Percentiles rank a stretch among this genome's conserved stretches.
Conservation (phyloP, 1,140 invertebrate genomes). For the Ylistrum balloti region DNA sequence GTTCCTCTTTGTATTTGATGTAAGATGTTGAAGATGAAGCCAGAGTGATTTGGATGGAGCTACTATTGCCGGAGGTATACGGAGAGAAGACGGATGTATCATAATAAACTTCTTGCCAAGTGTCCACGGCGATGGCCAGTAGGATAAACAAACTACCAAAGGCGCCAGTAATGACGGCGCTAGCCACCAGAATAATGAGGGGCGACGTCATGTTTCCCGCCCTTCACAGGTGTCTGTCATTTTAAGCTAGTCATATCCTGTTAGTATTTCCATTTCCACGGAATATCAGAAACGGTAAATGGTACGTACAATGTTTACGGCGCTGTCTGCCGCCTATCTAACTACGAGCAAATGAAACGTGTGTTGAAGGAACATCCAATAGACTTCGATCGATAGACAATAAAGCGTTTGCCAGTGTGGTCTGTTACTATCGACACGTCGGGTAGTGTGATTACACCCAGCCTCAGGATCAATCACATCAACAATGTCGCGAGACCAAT, state of each 20-base stretch:
- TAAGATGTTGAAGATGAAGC: constrained; percentile 45
- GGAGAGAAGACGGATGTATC: constrained; percentile 41
- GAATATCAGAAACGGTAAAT: not conserved
- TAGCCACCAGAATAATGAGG: constrained; percentile 57
- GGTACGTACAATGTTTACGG: not conserved
- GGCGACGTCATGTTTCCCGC: constrained; percentile 64
- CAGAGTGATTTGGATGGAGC: constrained; percentile 43
- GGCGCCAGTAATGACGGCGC: constrained; percentile 58
- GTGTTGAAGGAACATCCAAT: not conserved
- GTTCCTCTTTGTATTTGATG: constrained; percentile 23
- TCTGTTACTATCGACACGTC: not conserved
- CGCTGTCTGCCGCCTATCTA: not conserved
- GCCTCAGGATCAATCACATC: constrained; percentile 1
- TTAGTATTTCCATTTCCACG: not conserved
- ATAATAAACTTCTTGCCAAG: constrained; percentile 60
- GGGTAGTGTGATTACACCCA: not conserved
- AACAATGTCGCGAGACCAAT: not conserved
- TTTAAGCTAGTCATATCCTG: not conserved
- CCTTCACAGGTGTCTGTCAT: not conserved
- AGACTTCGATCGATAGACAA: not conserved
- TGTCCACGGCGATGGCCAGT: constrained; percentile 61
- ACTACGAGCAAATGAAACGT: not conserved
- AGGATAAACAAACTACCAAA: constrained; percentile 63
- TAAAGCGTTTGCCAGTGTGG: not conserved
- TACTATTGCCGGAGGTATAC: constrained; percentile 44